Percentiles rank a stretch among this genome's conserved stretches.
Evolutionary conservation across 2,113 vertebrate species (phyloP).

Genomic region (Alethe castanea): DNA sequence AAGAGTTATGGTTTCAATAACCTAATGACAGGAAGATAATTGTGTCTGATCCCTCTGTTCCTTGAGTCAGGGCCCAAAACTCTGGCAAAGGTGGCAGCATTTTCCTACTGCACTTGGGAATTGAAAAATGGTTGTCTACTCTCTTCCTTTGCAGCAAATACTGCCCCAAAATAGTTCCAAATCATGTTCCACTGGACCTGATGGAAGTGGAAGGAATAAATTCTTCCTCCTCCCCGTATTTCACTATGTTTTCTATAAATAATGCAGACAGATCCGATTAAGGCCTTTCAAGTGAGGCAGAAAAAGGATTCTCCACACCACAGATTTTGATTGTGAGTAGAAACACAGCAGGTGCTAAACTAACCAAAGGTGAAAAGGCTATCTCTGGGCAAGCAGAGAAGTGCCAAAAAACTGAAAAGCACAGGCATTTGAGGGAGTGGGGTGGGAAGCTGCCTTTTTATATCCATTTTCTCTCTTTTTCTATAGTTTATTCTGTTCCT

Average conservation of each 20-base stretch:
- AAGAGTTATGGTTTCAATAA: not conserved
- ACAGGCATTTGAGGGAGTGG: fast-evolving
- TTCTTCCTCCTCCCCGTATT: not conserved
- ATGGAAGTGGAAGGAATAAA: not conserved
- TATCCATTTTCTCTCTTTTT: not conserved
- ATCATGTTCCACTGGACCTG: not conserved
- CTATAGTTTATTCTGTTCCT: not conserved
- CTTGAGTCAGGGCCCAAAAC: not conserved
- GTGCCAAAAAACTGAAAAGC: not conserved
- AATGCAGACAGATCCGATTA: not conserved
- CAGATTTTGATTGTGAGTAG: not conserved
- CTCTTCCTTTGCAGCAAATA: not conserved
- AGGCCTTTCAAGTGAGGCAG: not conserved
- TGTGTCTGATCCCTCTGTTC: not conserved
- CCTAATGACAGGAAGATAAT: not conserved
- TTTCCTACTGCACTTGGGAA: not conserved
- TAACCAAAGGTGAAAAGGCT: not conserved
- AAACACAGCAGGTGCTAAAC: not conserved
- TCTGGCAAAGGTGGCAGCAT: not conserved
- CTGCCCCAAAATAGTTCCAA: not conserved
- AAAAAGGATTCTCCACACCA: not conserved
- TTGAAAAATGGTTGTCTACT: not conserved
- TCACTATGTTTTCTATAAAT: not conserved
- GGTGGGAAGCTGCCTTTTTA: not conserved
- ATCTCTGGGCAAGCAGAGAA: not conserved